Base-by-base conservation (phyloP, 2,113 vertebrate genomes). In the Odontesthes bonariensis region DNA sequence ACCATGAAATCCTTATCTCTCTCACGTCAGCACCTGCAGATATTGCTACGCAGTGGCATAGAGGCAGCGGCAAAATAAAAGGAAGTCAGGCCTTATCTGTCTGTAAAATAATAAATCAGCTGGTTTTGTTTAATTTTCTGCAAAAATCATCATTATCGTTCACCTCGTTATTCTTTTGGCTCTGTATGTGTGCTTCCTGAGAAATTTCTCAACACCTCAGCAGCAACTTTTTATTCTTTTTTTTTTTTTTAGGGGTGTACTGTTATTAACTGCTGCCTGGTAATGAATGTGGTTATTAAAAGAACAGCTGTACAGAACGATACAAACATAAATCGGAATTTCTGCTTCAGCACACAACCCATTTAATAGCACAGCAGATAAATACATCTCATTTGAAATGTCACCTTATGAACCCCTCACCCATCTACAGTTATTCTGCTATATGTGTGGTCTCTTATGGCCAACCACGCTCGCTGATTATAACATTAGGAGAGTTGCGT, bases 261-360 rank as follows among this genome's bases (percentile, higher is more conserved):
- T 81, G 82, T 87, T 93, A 91, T 90, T 92, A 90, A 88, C 75
- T 78, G 88, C 85, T 85, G 59, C 71, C 77, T 59, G 20, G 69
- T 92, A 92, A 93, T 91, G 69, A 88, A 91, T 92, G 88, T 82
- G 81, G 74, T 90, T 89, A 91, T 91, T 90, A 92, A 77, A 77
- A 75, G 68, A 92, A 88, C 90, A 91, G 85, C 87, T 91, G 88
- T 86, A 90, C 73, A 64, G 80, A 81, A 81, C 6, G 59, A 60
- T 81, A 60, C 55, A 77, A 82, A 91, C 79, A 86, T 84, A 84
- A 89, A 79, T 90, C 27, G 33, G 60, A 80, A 87, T 89, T 89
- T 82, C 75, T 81, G 75, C 73, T 47, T 55, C 79, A 71, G 81
- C 69, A 69, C 73, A 86, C 85, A 82, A 79, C 87, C 65, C 64